Base-by-base conservation (phyloP, 2,113 vertebrate species). In the Conger conger region DNA sequence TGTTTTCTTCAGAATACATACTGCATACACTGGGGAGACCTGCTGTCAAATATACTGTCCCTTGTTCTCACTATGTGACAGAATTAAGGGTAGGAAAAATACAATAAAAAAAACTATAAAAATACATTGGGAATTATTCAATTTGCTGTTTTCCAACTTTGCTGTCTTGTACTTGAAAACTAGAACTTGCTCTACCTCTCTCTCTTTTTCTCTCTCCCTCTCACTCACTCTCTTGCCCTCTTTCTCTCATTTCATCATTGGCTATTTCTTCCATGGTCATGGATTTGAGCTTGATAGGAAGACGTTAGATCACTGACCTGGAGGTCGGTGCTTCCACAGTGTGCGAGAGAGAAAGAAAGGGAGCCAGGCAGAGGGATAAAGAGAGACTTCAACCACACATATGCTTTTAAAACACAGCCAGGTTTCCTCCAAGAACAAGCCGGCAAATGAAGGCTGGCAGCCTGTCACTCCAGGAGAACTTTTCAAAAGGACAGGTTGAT, bases 161-260 rank as follows among this genome's bases (percentile, higher is more conserved):
- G 23, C 7, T 42, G 40, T 42, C 54, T 20, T 53, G 50, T 16
- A 53, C 18, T 20, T 16, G 15, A 57, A 16, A 3, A 3, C 15
- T 57, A 4, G 54, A 17, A 17, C 54, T 57, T 16, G 9, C 68
- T 84, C 50, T 85, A 33, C 86, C 79, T 36, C 9, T 86, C 82
- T 80, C 81, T 40, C 30, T 76, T 20, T 18, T 36, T 84, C 80
- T 57, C 77, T 86, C 60, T 88, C n/a, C 79, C 68, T 84, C 53
- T 85, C 37, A 86, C 80, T 37, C 9, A 85, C 82, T 80, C 82
- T 42, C 35, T 78, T 11, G 6, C 50, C 84, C 80, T 60, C 77
- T 86, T 60, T 88, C 68, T 73, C 84, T 83, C 23, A 83, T 78
- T 79, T 73, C 80, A 84, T 91, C 86, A 86, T 76, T 50, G 40